A percentile compares a stretch with the other conserved stretches of the same genome.
Evolutionary conservation across 1,140 invertebrate species (phyloP).

Genomic region (Eciton burchellii): DNA sequence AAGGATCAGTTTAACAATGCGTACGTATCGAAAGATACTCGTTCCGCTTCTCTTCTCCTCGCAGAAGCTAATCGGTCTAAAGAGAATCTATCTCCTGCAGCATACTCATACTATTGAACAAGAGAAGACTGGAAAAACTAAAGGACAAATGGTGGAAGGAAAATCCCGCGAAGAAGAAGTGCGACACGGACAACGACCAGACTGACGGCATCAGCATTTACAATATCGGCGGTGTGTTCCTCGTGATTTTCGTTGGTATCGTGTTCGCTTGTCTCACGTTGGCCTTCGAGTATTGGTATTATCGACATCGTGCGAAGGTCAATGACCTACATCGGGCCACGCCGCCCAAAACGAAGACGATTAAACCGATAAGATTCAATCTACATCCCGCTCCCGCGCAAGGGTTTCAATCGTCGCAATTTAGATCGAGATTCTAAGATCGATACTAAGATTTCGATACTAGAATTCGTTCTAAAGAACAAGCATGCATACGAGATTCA

Average conservation of each 20-base stretch:
- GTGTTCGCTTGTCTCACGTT: conserved; percentile 95
- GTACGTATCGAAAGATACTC: conserved; percentile 88
- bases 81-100: conserved; percentile 32
- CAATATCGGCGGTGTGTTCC: conserved; percentile 99
- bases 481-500: too few relatives aligned
- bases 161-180: conserved; percentile 91
- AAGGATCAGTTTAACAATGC: conserved; percentile 96
- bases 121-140: conserved; percentile 95
- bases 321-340: conserved; percentile 58
- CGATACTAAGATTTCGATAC: too few relatives aligned
- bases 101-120: conserved; percentile 96
- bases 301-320: conserved; percentile 88
- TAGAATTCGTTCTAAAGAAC: too few relatives aligned
- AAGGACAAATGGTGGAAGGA: conserved; percentile 99
- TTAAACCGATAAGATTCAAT: conserved; percentile 76
- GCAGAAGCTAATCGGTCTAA: neutral
- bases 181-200: conserved; percentile 95
- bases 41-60: neutral
- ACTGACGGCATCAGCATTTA: conserved; percentile 98
- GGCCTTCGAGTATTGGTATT: conserved; percentile 98
- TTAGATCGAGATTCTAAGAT: conserved; percentile 75
- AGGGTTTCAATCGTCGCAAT: conserved; percentile 65
- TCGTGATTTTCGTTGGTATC: conserved; percentile 97
- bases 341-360: conserved; percentile 58
- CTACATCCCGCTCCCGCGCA: conserved; percentile 78